Percentiles rank a stretch among this genome's conserved stretches.
phyloP scores from a whole-genome alignment of 2,888 invertebrate species.

The Autographa gamma region DNA sequence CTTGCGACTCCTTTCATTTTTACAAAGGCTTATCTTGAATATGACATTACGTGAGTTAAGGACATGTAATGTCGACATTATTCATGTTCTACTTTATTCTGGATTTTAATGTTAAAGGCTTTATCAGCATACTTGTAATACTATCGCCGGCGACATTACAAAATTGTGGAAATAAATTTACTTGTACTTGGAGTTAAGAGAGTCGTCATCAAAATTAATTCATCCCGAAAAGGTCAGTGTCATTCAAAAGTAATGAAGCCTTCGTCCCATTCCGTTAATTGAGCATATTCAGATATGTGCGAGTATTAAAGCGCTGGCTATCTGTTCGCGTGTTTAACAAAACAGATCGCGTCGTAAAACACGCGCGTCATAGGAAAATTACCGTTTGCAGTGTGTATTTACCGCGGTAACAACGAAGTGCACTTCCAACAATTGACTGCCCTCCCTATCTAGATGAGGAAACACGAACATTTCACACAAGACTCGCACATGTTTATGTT shows the following conservation, averaged over 20 bases:
- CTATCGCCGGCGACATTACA: slow-evolving; percentile 26
- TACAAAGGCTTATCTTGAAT: slow-evolving; percentile 43
- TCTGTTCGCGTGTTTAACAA: slow-evolving; percentile 52
- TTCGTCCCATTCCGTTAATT: slow-evolving; percentile 37
- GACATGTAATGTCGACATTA: slow-evolving; percentile 34
- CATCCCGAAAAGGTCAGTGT: slow-evolving; percentile 26
- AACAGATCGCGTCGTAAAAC: slow-evolving; percentile 47
- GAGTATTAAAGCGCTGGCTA: slow-evolving; percentile 36
- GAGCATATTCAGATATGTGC: slow-evolving; percentile 39
- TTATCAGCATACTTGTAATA: slow-evolving; percentile 18
- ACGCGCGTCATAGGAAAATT: slow-evolving; percentile 63
- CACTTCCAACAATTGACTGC: slow-evolving; percentile 77
- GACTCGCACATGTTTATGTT: slow-evolving; percentile 50
- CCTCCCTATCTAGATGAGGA: slow-evolving; percentile 69
- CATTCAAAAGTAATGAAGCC: slow-evolving; percentile 37
- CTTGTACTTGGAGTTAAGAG: background rate
- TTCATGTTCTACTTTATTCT: slow-evolving; percentile 37
- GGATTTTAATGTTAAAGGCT: slow-evolving; percentile 19
- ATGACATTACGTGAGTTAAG: slow-evolving; percentile 34
- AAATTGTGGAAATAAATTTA: slow-evolving; percentile 17
- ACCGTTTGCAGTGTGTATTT: slow-evolving; percentile 59
- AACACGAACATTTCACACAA: slow-evolving; percentile 69
- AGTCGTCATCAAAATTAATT: slow-evolving; percentile 27
- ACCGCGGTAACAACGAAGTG: slow-evolving; percentile 75
- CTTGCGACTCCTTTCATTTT: slow-evolving; percentile 44